These are phyloP conservation scores for Drosophila rhopaloa DNA, from an alignment of 1,140 invertebrate species.

Conservation along the genomic window DNA sequence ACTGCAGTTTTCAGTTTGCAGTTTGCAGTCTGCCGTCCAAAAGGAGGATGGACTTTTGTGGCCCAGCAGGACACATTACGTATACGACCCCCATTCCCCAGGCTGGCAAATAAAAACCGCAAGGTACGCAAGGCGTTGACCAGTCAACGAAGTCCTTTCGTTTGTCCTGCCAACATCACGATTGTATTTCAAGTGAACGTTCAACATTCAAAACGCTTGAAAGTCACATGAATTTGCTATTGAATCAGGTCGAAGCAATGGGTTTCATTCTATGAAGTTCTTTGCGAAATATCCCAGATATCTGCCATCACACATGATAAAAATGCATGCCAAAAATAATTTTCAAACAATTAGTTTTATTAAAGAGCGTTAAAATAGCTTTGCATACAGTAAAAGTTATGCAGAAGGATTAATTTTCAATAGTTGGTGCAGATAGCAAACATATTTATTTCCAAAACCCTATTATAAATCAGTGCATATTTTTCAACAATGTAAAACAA, in stretches of 20 bases:
- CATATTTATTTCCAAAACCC: no score
- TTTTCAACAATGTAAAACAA: no score
- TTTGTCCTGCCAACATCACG: slow-evolving; percentile 25
- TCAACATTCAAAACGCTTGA: slow-evolving; percentile 5
- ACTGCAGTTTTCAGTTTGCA: no score
- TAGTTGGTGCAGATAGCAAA: no score
- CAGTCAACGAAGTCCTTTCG: slow-evolving; percentile 16
- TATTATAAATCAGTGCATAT: no score
- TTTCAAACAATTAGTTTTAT: no score
- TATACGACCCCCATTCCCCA: slow-evolving; percentile 15
- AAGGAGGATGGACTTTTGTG: not conserved
- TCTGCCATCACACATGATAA: not conserved
- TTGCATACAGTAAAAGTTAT: no score
- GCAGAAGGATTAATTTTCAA: no score
- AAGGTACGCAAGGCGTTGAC: slow-evolving; percentile 20
- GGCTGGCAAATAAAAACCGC: slow-evolving; percentile 26
- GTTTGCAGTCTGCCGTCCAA: not conserved
- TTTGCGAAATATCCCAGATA: not conserved
- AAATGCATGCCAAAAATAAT: no score
- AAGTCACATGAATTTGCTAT: slow-evolving; percentile 18
- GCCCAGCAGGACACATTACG: slow-evolving; percentile 37
- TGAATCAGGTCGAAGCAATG: not conserved
- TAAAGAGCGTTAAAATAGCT: no score
- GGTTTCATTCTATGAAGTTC: not conserved
- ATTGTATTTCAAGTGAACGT: slow-evolving; percentile 3